Percentiles rank a stretch among this genome's conserved stretches.
These are phyloP conservation scores for Lophius americanus DNA, from an alignment of 2,797 vertebrate genomes.

Conservation along the genomic window DNA sequence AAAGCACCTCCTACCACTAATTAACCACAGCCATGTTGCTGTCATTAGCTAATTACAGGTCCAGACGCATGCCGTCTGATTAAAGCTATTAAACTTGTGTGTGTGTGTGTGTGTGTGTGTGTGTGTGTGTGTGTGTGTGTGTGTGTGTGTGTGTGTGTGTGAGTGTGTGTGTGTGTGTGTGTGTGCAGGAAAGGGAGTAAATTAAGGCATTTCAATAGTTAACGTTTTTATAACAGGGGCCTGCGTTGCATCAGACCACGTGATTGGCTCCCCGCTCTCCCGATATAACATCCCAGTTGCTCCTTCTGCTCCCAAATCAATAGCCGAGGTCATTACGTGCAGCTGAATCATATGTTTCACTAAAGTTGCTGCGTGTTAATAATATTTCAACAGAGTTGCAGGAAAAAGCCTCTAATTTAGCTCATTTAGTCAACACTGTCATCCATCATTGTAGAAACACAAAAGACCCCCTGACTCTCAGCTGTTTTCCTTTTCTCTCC, in stretches of 20 bases:
- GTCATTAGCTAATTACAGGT: slow-evolving; percentile 98
- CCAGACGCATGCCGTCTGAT: slow-evolving; percentile 97
- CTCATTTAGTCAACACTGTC: slow-evolving; percentile 74
- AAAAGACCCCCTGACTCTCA: slow-evolving; percentile 69
- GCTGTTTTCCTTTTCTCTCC: slow-evolving; percentile 41
- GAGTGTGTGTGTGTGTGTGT: neutral
- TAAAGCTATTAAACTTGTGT: slow-evolving; percentile 81
- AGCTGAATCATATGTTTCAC: slow-evolving; percentile 78
- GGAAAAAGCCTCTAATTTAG: slow-evolving; percentile 77
- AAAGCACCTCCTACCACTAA: slow-evolving; percentile 93
- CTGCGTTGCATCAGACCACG: slow-evolving; percentile 56
- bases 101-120: slow-evolving; percentile 26
- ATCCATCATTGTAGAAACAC: slow-evolving; percentile 76
- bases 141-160: slow-evolving; percentile 31
- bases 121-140: slow-evolving; percentile 30
- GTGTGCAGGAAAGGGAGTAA: slow-evolving; percentile 20
- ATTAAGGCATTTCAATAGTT: slow-evolving; percentile 55
- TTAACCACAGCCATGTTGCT: slow-evolving; percentile 92
- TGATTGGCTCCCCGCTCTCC: slow-evolving; percentile 13
- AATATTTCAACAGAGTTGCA: slow-evolving; percentile 78
- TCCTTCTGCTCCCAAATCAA: slow-evolving; percentile 70
- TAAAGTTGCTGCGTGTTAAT: slow-evolving; percentile 78
- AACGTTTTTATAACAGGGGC: slow-evolving; percentile 70
- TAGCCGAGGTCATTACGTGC: slow-evolving; percentile 76
- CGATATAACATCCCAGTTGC: slow-evolving; percentile 11